Evolutionary conservation across 2,113 vertebrate species (phyloP), one percentile per base, ranked within the genome.

Genomic region (Ctenomys sociabilis): DNA sequence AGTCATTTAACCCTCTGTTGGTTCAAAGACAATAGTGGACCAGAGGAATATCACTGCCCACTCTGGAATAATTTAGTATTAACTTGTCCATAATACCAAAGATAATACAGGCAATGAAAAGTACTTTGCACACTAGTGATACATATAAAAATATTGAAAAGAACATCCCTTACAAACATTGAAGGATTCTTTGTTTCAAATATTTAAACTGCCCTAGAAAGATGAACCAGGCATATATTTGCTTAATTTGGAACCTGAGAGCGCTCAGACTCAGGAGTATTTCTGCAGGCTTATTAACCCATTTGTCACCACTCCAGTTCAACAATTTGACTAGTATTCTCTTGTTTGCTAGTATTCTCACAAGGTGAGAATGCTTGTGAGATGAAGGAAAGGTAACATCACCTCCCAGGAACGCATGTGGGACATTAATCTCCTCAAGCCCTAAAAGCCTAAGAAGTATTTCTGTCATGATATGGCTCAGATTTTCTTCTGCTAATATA

Each of bases 191-290:
- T 95, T 68, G 10, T 94, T 93, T 91, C 81, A 96, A 93, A 96
- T 97, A 96, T 96, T 96, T 96, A 91, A 96, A 97, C 63, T 84
- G 32, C 70, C 64, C 45, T 75, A 16, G 28, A 85, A 96, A 95
- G 82, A 96, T 94, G 54, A 97, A 94, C 83, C 93, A 52, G 72
- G 75, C n/a, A 94, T 84, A 90, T 94, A 94, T 96, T 95, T 97
- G 95, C 84, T 97, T 97, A 93, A 95, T 94, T 89, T 81, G 54
- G 57, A 93, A 83, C 91, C 83, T 95, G 97, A 75, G 66, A 96
- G 92, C 72, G 77, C 68, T 93, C 59, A 70, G 81, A 88, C 96
- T 97, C 78, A 35, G 32, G 77, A 91, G 37, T 70, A 37, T 90
- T 95, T 95, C 85, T 32, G 73, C 14, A 80, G 63, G 52, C 95